phyloP scores from a whole-genome alignment of 2,888 invertebrate species.

The Steinernema scapterisci region DNA sequence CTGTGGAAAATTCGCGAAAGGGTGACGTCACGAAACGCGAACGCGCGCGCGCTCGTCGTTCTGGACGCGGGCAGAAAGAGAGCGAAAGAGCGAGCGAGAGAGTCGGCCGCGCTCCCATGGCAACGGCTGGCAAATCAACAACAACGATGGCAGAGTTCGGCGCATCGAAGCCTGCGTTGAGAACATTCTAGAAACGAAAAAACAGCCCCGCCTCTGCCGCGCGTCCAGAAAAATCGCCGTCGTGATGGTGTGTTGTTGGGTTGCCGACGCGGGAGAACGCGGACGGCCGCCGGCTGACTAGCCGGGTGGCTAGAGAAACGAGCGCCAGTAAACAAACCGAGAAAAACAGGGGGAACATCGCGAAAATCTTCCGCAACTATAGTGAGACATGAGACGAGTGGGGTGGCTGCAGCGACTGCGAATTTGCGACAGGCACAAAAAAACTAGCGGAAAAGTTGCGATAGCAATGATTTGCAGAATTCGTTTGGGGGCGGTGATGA shows the following conservation, averaged over 20 bases:
- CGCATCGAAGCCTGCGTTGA: slow-evolving; percentile 2
- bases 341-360: neutral
- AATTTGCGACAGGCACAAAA: too few relatives aligned
- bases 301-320: too few relatives aligned
- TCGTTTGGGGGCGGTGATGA: too few relatives aligned
- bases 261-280: neutral
- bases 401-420: too few relatives aligned
- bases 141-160: slow-evolving; percentile 5
- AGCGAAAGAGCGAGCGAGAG: too few relatives aligned
- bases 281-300: neutral
- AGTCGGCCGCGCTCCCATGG: neutral
- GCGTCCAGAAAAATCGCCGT: slow-evolving; percentile 11
- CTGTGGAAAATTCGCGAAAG: slow-evolving; percentile 25
- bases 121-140: slow-evolving; percentile 30
- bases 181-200: slow-evolving; percentile 24
- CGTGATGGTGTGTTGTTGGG: neutral
- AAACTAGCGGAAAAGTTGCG: too few relatives aligned
- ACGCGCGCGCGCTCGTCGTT: too few relatives aligned
- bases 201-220: neutral
- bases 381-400: neutral
- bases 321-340: neutral
- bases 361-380: slow-evolving; percentile 11
- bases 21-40: slow-evolving; percentile 22
- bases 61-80: too few relatives aligned
- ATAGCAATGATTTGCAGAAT: too few relatives aligned